phyloP scores from a whole-genome alignment of 2,888 invertebrate genomes.

The Aplocera efformata region DNA sequence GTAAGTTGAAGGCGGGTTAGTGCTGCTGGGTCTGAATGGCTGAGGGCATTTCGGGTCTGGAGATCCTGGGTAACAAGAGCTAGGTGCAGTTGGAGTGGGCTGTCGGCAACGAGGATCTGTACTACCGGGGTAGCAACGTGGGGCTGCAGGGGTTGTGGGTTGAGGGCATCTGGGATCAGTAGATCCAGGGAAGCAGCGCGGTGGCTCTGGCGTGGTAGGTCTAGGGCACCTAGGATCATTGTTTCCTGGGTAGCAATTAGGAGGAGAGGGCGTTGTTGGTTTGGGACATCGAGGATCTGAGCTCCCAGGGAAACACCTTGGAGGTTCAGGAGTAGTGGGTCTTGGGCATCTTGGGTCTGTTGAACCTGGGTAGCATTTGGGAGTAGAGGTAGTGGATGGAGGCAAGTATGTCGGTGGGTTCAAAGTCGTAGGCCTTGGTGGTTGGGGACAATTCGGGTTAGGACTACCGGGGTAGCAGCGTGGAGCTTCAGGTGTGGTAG shows the following conservation, averaged over 20 bases:
- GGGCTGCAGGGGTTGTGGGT: slow-evolving; percentile 36
- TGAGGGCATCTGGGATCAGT: slow-evolving; percentile 41
- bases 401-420: slow-evolving; percentile 30
- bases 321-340: slow-evolving; percentile 35
- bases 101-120: slow-evolving; percentile 30
- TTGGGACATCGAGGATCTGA: slow-evolving; percentile 16
- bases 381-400: slow-evolving; percentile 28
- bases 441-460: slow-evolving; percentile 39
- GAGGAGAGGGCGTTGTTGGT: slow-evolving; percentile 17
- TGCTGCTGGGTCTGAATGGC: slow-evolving; percentile 64
- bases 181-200: slow-evolving; percentile 33
- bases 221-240: slow-evolving; percentile 19
- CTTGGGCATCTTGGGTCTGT: slow-evolving; percentile 43
- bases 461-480: slow-evolving; percentile 28
- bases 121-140: slow-evolving; percentile 35
- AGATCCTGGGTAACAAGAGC: slow-evolving; percentile 67
- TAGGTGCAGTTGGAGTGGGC: slow-evolving; percentile 46
- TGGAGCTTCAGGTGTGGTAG: slow-evolving; percentile 37
- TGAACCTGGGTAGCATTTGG: slow-evolving; percentile 33
- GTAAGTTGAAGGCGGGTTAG: slow-evolving; percentile 69
- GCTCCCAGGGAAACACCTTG: slow-evolving; percentile 36
- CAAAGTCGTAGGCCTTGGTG: slow-evolving; percentile 34
- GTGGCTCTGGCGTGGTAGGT: slow-evolving; percentile 32
- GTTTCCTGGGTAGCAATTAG: slow-evolving; percentile 19
- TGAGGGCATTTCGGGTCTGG: slow-evolving; percentile 65